Base-by-base conservation (phyloP, 1,140 invertebrate genomes). In the Drosophila carrolli region DNA sequence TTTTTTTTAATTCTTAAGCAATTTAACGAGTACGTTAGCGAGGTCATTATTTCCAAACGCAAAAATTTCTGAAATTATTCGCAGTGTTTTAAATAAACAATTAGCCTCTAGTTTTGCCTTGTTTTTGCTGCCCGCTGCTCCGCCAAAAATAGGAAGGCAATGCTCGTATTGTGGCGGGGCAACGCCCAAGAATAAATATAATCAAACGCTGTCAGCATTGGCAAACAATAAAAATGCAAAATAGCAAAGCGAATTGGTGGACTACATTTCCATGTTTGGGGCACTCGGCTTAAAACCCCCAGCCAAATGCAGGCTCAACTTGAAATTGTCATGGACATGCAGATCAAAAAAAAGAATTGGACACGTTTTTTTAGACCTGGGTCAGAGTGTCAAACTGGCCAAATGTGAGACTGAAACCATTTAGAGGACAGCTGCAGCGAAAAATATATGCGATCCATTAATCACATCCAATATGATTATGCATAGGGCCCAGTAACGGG, bases 121-220 rank as follows among this genome's bases (percentile, higher is more conserved):
- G 51, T 75, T 75, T 66, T 66, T 40, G 23, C 57, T 16, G 66
- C 70, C 65, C 55, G 41, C 55, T 38, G 66, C 71, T 14, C 8
- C 58, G 29, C 16, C 70, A 32, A 58, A 71, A 47, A 70, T 71
- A 70, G 61, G 78, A 66, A 85, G 83, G 75, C 62, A 83, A 74
- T 68, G 40, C 51, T 46, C 16, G 43, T 14, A 48, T 67, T 68
- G 47, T 19, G 66, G 66, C 41, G 55, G 38, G 83, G 57, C 83
- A 88, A 85, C 82, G 82, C 82, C 82, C 82, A 88, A 85, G 84
- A 85, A 85, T 85, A 85, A 86, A 85, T 82, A 88, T 78, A 88
- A 85, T 85, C 82, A 88, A 85, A 82, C 27, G 82, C 82, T 85
- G 82, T 85, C 82, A 88, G 80, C 83, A 79, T 81, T 81, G 61